phyloP scores from a whole-genome alignment of 2,797 vertebrate genomes.

The Coilia nasus region DNA sequence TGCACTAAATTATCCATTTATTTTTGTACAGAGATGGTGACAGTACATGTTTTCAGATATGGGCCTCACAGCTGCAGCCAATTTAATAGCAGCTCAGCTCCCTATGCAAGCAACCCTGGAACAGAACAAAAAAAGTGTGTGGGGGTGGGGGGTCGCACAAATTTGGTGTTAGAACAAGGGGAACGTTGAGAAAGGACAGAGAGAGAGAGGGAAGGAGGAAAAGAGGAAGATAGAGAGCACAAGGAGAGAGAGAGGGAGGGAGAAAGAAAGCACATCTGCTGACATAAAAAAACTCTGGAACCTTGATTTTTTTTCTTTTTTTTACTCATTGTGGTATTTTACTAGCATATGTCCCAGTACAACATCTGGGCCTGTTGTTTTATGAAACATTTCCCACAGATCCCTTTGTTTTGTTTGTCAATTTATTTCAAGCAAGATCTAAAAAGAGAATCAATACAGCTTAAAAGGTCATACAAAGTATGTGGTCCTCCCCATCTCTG shows the following conservation, averaged over 20 bases:
- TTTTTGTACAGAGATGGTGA: slow-evolving; percentile 80
- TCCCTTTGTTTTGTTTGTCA: slow-evolving; percentile 89
- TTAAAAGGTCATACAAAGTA: slow-evolving; percentile 83
- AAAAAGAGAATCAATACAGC: slow-evolving; percentile 84
- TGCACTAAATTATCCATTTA: slow-evolving; percentile 80
- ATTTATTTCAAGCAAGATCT: slow-evolving; percentile 88
- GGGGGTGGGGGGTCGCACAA: slow-evolving; percentile 35
- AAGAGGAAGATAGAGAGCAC: slow-evolving; percentile 55
- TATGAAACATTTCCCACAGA: slow-evolving; percentile 94
- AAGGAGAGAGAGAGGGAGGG: slow-evolving; percentile 27
- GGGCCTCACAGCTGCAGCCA: slow-evolving; percentile 81
- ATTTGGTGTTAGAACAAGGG: slow-evolving; percentile 77
- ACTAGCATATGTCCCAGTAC: slow-evolving; percentile 89
- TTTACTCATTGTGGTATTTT: slow-evolving; percentile 84
- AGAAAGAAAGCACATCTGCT: slow-evolving; percentile 84
- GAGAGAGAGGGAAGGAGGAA: slow-evolving; percentile 53
- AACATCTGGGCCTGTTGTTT: slow-evolving; percentile 92
- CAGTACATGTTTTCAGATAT: slow-evolving; percentile 80
- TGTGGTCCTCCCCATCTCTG: slow-evolving; percentile 81
- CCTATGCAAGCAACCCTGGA: slow-evolving; percentile 72
- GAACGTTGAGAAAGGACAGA: slow-evolving; percentile 64
- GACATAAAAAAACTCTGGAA: slow-evolving; percentile 86
- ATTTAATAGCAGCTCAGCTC: slow-evolving; percentile 78
- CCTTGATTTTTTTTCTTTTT: slow-evolving; percentile 79
- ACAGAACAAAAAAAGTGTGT: slow-evolving; percentile 55